Base-by-base conservation (phyloP, 2,797 vertebrate genomes). In the Furcifer pardalis region DNA sequence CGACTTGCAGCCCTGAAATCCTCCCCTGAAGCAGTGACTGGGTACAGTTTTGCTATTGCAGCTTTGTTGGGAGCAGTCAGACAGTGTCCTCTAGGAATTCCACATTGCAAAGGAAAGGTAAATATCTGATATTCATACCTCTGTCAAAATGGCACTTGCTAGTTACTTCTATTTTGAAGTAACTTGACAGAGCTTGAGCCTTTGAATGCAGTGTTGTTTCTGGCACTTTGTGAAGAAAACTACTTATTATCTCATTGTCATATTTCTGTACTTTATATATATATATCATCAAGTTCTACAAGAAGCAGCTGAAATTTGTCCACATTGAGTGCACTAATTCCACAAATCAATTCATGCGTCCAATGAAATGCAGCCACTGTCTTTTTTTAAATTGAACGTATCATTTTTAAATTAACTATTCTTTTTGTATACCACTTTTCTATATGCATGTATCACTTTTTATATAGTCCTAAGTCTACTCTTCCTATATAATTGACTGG, bases 81-180 rank as follows among this genome's bases (percentile, higher is more conserved):
- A 77, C 96, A 96, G 73, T 97, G 97, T 91, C 96, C 97, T n/a
- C 93, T 99, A 83, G 98, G 98, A 91, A 97, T 99, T 91, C 97
- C 98, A 17, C 97, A 98, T 86, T 95, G 92, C 82, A 98, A 97
- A 92, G 97, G 97, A 86, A 97, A 97, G 97, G 98, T 98, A 95
- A 91, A 91, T 37, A 56, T 40, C 35, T 13, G n/a, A 13, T 66
- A 30, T 79, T 84, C 13, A 23, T 40, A 63, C 25, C 23, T 25
- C 12, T 25, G 32, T 69, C 40, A 77, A 15, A 85, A 27, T 52
- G 72, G 60, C n/a, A 17, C 69, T 23, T 40, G 4, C 71, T 30
- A 62, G 7, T 71, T 73, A 44, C 13, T 32, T 4, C 49, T 40
- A 19, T 37, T 17, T 44, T 40, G 63, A 68, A 32, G 59, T 10